Evolutionary conservation across 2,797 vertebrate species (phyloP), one percentile per base, ranked within the genome.

Genomic region (Leucoraja ocellata): DNA sequence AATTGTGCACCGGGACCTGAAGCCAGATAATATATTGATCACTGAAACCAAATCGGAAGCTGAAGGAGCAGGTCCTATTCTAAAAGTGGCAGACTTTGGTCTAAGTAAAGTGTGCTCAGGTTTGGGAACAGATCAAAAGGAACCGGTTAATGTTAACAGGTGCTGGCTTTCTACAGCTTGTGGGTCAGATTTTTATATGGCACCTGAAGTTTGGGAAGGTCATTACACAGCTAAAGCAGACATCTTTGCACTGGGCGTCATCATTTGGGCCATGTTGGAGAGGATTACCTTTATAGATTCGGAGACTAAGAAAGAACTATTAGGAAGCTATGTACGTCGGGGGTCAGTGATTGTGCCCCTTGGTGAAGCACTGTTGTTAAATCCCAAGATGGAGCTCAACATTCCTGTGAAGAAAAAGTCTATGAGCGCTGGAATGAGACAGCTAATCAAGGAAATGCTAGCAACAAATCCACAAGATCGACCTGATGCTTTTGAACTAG

Each of bases 241-340:
- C 95, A 99, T 99, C 96, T 99, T 99, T 46, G 98, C 98, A 0
- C 95, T 99, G 94, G 98, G 98, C 0, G 97, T 99, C 94, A 99
- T 99, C 93, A 98, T 99, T 95, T 99, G 98, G 98, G 99, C 98
- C 0, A 99, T 99, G 99, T 94, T 99, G 95, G 99, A 99, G 95
- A 97, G 98, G 93, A 98, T 99, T 94, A 99, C 99, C 0, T 99
- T 99, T 91, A 95, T 98, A 73, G 98, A 99, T 18, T 97, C 97
- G 1, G 98, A 99, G 94, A 99, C 98, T 0, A 98, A 99, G 96
- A 99, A 99, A 93, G 98, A 98, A 95, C 97, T 99, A 90, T 94
- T 99, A 94, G 98, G 99, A 84, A 98, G 98, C 94, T 99, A 99
- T 0, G 98, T 99, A 63, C 97, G 96, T 94, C 98, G 98, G 95